phyloP scores from a whole-genome alignment of 1,140 invertebrate species.

The Brachionus asplanchnoidis region DNA sequence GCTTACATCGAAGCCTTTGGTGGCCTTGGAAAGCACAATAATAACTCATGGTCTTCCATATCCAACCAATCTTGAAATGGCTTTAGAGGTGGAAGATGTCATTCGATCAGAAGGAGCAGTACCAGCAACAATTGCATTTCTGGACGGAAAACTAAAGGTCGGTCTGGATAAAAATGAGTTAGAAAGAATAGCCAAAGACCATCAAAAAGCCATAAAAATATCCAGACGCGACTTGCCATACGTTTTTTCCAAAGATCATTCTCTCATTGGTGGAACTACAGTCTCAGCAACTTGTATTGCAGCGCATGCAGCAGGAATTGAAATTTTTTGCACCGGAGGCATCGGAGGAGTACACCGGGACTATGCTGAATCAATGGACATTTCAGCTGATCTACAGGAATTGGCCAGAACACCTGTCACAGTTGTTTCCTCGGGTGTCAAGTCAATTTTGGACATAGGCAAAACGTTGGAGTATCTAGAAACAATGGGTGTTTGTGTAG shows the following conservation, averaged over 20 bases:
- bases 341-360: slow-evolving; percentile 89
- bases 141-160: slow-evolving; percentile 76
- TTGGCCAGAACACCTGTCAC: slow-evolving; percentile 76
- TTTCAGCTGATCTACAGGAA: slow-evolving; percentile 90
- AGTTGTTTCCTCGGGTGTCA: slow-evolving; percentile 89
- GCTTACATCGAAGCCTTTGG: slow-evolving; percentile 63
- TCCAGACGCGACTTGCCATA: slow-evolving; percentile 80
- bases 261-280: slow-evolving; percentile 64
- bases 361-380: slow-evolving; percentile 65
- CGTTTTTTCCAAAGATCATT: slow-evolving; percentile 51
- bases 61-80: slow-evolving; percentile 83
- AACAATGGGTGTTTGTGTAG: slow-evolving; percentile 85
- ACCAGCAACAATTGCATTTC: slow-evolving; percentile 87
- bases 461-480: slow-evolving; percentile 91
- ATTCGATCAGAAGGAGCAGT: slow-evolving; percentile 69
- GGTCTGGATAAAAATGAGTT: slow-evolving; percentile 66
- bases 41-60: slow-evolving; percentile 97
- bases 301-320: slow-evolving; percentile 72
- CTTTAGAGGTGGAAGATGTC: slow-evolving; percentile 72
- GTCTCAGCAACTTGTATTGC: slow-evolving; percentile 86
- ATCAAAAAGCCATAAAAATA: slow-evolving; percentile 65
- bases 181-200: slow-evolving; percentile 54
- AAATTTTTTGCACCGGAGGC: slow-evolving; percentile 86
- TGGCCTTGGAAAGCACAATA: slow-evolving; percentile 93
- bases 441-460: slow-evolving; percentile 91